These are phyloP conservation scores for Tympanuchus pallidicinctus DNA, from an alignment of 2,113 vertebrate genomes.

Conservation along the genomic window DNA sequence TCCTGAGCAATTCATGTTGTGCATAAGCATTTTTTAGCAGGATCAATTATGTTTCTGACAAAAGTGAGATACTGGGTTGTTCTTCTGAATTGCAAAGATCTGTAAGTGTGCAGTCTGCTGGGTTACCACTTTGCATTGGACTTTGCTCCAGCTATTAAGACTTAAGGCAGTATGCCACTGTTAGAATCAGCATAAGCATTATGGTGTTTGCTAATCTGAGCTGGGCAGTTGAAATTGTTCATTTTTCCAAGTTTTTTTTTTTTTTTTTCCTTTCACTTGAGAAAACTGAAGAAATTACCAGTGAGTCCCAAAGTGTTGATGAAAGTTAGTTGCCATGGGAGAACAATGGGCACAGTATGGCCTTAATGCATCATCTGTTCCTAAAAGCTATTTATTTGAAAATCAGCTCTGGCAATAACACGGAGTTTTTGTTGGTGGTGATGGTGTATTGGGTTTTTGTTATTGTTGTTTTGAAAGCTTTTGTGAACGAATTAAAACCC, in stretches of 20 bases:
- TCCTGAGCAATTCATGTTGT: background rate
- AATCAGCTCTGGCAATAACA: background rate
- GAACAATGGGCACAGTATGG: background rate
- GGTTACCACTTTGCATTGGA: background rate
- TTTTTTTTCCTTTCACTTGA: background rate
- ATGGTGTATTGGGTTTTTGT: background rate
- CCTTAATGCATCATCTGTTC: constrained; percentile 1
- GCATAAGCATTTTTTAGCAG: fast-evolving
- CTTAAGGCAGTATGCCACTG: background rate
- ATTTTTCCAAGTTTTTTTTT: background rate
- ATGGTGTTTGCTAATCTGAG: background rate
- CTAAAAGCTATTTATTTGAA: constrained; percentile 8
- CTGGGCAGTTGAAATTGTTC: background rate
- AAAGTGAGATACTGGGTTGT: background rate
- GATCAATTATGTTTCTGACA: background rate
- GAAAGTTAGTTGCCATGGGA: constrained; percentile 2
- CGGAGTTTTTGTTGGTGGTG: background rate
- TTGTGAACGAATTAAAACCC: background rate
- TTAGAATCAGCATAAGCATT: background rate
- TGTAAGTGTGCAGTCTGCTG: background rate
- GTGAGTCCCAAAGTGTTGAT: background rate
- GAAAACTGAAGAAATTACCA: background rate
- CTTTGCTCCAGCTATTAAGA: background rate
- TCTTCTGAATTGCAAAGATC: background rate
- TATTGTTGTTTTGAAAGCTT: background rate